Conservation (phyloP, 2,113 vertebrate species). For the Oryzias woworae region DNA sequence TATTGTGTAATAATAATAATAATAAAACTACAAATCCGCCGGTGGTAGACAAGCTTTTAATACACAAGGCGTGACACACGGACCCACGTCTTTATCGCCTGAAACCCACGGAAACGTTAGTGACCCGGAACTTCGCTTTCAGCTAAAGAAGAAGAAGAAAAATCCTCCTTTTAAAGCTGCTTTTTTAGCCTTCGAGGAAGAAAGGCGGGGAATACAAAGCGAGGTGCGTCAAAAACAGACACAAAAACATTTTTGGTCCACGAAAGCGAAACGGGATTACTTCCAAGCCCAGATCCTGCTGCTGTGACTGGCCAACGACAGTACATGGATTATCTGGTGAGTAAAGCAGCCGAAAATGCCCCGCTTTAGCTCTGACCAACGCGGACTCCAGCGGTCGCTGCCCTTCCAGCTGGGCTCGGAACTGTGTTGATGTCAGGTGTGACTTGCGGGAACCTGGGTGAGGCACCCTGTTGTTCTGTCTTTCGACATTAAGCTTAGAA, state of each 20-base stretch:
- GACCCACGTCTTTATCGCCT: neutral
- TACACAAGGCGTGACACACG: neutral
- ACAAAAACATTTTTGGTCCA: conserved; percentile 28
- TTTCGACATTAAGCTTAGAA: neutral
- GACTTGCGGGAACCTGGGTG: neutral
- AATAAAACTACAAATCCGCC: conserved; percentile 44
- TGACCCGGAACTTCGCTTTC: neutral
- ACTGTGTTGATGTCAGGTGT: conserved; percentile 20
- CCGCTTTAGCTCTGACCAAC: neutral
- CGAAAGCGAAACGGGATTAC: conserved; percentile 36
- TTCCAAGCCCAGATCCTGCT: conserved; percentile 32
- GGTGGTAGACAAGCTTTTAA: conserved; percentile 32
- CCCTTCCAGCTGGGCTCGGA: neutral
- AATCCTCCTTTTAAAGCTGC: conserved; percentile 29
- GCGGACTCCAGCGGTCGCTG: neutral
- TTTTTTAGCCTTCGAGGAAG: conserved; percentile 35
- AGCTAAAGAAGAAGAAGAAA: conserved; percentile 12
- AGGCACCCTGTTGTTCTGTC: neutral
- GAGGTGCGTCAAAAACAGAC: conserved; percentile 32
- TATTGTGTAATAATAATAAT: conserved; percentile 45
- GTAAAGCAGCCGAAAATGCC: conserved; percentile 21
- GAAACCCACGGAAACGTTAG: neutral
- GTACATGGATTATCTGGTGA: conserved; percentile 83
- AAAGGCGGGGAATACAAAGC: conserved; percentile 77
- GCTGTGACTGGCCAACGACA: conserved; percentile 54